Base-by-base conservation (phyloP, 2,113 vertebrate species). In the Lipophrys pholis region DNA sequence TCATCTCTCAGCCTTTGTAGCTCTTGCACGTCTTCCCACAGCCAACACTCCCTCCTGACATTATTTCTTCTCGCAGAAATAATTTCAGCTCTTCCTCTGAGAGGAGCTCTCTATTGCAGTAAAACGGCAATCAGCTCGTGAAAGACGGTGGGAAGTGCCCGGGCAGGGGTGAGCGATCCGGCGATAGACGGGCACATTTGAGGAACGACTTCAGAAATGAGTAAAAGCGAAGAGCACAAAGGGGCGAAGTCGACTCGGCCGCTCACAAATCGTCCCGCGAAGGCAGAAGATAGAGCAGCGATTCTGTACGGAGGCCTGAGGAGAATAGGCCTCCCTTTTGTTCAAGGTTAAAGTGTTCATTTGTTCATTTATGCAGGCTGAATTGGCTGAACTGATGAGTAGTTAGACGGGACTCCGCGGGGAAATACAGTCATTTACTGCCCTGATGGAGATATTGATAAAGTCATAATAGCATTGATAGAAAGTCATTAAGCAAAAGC, bases 381-480 rank as follows among this genome's bases (percentile, higher is more conserved):
- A 79, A 73, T 52, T 62, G 53, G 55, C 70, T 6, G 15, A 52
- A 12, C 74, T 16, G 67, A 64, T 81, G 87, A 87, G 76, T 86
- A 80, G 87, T 76, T 70, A 72, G 78, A 73, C 57, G 35, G 57
- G 54, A 51, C 83, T 85, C 87, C n/a, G 6, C 11, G 14, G 83
- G 80, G 85, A 87, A 81, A 84, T 83, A 2, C 76, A 67, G 79
- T 74, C 74, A 86, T 87, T 90, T 80, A 75, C 84, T 81, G 77
- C 68, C 9, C 88, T 77, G 88, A 90, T 85, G 82, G 73, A 84
- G 76, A 70, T 89, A 89, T 90, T 80, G 87, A 89, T 89, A 83
- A 87, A 90, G 82, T 73, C 59, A 68, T 89, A 89, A 87, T 86
- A 73, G 69, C 83, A 67, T 48, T 79, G 79, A 91, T 88, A 84